Percentiles rank a stretch among this genome's conserved stretches.
Evolutionary conservation across 2,797 vertebrate species (phyloP).

Genomic region (Clarias fuscus): DNA sequence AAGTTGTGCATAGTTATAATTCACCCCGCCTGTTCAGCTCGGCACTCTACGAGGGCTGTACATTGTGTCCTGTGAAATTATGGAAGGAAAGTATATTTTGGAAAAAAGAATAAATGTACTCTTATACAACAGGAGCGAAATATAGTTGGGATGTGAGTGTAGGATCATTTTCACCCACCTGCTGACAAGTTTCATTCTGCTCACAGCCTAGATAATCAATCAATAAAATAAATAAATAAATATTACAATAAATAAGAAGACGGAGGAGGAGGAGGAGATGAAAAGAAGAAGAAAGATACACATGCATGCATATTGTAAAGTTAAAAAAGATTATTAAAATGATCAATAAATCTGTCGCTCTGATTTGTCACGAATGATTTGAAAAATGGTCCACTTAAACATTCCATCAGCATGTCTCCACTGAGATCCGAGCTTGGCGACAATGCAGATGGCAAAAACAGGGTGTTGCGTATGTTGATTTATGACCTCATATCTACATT

Average conservation of each 20-base stretch:
- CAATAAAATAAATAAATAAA: not conserved
- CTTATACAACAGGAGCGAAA: not conserved
- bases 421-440: not conserved
- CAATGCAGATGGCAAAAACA: not conserved
- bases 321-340: not conserved
- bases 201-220: not conserved
- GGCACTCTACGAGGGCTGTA: slow-evolving; percentile 17
- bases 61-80: slow-evolving; percentile 10
- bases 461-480: slow-evolving; percentile 6
- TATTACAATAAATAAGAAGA: not conserved
- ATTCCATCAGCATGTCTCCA: not conserved
- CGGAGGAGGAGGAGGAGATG: not conserved
- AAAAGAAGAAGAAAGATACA: not conserved
- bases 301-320: not conserved
- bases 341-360: not conserved
- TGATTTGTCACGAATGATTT: not conserved
- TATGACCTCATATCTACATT: not conserved
- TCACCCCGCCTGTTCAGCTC: slow-evolving; percentile 7
- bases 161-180: not conserved
- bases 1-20: slow-evolving; percentile 14
- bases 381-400: not conserved
- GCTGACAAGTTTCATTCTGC: not conserved
- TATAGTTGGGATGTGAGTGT: not conserved
- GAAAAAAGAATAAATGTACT: not conserved
- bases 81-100: slow-evolving; percentile 15